Conservation (phyloP, 2,113 vertebrate species). For the Lepisosteus oculatus region DNA sequence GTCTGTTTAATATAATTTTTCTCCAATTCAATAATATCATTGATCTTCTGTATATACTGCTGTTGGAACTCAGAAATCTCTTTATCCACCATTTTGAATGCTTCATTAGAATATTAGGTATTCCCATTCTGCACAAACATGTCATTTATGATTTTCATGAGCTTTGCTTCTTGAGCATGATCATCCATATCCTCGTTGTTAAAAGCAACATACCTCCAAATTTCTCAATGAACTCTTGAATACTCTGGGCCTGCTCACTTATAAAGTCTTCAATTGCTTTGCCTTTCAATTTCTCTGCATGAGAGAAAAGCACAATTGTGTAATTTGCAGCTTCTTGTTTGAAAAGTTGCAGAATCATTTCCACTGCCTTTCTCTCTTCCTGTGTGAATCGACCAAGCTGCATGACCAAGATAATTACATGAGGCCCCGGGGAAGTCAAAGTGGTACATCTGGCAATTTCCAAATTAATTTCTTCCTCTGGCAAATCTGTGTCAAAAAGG, state of each 20-base stretch:
- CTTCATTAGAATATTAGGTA: not conserved
- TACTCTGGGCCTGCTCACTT: not conserved
- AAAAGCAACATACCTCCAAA: not conserved
- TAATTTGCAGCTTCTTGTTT: not conserved
- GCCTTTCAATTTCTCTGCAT: not conserved
- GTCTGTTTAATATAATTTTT: too few relatives aligned
- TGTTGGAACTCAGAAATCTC: not conserved
- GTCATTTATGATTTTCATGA: not conserved
- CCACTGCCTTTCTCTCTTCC: not conserved
- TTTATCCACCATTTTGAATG: not conserved
- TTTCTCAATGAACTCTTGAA: not conserved
- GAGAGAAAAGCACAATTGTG: slow-evolving; percentile 3
- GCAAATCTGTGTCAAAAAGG: not conserved
- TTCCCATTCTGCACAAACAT: not conserved
- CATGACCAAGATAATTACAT: not conserved
- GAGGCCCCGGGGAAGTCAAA: not conserved
- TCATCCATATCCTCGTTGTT: not conserved
- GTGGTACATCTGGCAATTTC: not conserved
- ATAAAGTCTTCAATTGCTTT: not conserved
- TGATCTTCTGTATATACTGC: too few relatives aligned
- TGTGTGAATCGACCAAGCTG: not conserved
- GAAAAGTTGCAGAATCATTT: not conserved
- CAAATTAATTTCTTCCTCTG: not conserved
- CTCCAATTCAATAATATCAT: too few relatives aligned
- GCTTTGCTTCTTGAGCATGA: not conserved